Conservation (phyloP, 2,888 invertebrate genomes). For the Dichetophora obliterata region DNA sequence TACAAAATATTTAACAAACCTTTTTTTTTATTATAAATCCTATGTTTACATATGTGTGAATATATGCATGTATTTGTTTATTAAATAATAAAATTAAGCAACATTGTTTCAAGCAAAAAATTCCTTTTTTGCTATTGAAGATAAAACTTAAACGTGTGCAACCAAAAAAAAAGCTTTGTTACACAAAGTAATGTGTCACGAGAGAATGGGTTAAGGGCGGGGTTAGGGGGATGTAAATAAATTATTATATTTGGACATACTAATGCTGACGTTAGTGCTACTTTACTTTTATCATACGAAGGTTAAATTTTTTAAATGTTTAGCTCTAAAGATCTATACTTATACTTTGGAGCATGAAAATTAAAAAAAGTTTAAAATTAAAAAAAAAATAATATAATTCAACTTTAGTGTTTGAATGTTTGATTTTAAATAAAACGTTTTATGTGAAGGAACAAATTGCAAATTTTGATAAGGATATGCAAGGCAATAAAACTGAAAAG, state of each 20-base stretch:
- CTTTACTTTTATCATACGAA: not conserved
- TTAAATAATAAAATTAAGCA: constrained; percentile 18
- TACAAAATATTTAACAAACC: constrained; percentile 12
- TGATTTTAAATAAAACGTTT: too few relatives aligned
- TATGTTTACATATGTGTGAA: constrained; percentile 14
- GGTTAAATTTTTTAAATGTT: too few relatives aligned
- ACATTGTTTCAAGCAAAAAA: constrained; percentile 32
- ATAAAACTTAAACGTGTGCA: not conserved
- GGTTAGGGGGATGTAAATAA: not conserved
- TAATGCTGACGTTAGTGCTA: not conserved
- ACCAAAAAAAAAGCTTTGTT: constrained; percentile 19
- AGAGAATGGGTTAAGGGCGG: not conserved
- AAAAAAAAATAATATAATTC: too few relatives aligned
- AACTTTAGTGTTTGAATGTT: too few relatives aligned
- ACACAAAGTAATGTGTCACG: not conserved
- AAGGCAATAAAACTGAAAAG: too few relatives aligned
- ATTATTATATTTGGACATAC: not conserved
- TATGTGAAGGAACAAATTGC: too few relatives aligned
- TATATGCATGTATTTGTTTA: not conserved
- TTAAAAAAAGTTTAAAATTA: too few relatives aligned
- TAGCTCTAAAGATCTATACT: too few relatives aligned
- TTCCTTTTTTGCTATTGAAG: not conserved
- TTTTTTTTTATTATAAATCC: constrained; percentile 9
- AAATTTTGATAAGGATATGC: too few relatives aligned
- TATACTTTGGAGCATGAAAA: too few relatives aligned